phyloP scores from a whole-genome alignment of 2,797 vertebrate species.

The Neopelma chrysocephalum region DNA sequence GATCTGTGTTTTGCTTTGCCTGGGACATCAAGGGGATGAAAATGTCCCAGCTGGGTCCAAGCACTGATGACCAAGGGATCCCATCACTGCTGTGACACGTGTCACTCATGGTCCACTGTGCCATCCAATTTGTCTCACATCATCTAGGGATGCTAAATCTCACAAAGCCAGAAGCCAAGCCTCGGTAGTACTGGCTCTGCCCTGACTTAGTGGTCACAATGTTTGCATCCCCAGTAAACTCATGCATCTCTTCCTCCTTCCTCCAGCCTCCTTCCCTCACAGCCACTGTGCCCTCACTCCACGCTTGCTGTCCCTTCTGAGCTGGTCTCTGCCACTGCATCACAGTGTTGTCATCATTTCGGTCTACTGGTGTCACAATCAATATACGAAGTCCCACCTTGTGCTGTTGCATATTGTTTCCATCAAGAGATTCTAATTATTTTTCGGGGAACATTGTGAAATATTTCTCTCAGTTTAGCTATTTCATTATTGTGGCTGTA shows the following conservation, averaged over 20 bases:
- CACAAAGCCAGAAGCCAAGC: background rate
- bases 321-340: background rate
- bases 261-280: rapidly evolving
- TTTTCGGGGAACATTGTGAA: background rate
- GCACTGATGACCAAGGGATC: background rate
- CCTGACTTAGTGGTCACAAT: background rate
- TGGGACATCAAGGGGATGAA: rapidly evolving
- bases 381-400: background rate
- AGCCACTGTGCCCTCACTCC: rapidly evolving
- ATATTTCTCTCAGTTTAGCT: background rate
- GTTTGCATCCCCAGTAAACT: background rate
- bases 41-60: background rate
- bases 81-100: too few relatives aligned
- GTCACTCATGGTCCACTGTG: background rate
- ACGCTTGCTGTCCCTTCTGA: background rate
- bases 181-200: rapidly evolving
- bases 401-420: background rate
- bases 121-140: background rate
- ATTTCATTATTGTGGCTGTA: background rate
- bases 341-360: background rate
- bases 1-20: background rate
- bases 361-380: background rate
- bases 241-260: rapidly evolving
- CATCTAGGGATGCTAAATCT: background rate
- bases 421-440: background rate